phyloP scores from a whole-genome alignment of 2,888 invertebrate genomes.

The Sipunculus nudus region DNA sequence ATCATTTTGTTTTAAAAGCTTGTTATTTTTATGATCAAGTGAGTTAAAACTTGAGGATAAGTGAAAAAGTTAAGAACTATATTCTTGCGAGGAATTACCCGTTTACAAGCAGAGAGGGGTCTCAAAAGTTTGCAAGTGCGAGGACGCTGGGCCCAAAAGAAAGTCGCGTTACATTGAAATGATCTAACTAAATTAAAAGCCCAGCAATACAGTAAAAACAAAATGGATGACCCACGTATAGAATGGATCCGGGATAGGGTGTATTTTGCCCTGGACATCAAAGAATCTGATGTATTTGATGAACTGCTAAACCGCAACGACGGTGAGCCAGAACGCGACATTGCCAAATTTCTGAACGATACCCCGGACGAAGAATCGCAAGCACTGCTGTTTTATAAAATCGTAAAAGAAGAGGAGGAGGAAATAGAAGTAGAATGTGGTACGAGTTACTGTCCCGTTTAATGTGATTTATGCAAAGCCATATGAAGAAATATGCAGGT shows the following conservation, averaged over 20 bases:
- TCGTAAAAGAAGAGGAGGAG: conserved; percentile 62
- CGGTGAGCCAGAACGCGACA: conserved; percentile 59
- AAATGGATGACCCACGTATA: conserved; percentile 66
- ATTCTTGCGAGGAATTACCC: too few species aligned
- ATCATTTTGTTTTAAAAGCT: too few species aligned
- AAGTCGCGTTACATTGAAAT: neutral
- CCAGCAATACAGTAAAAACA: neutral
- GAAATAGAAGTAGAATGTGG: conserved; percentile 67
- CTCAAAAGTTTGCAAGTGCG: too few species aligned
- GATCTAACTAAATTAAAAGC: neutral
- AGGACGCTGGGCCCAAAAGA: too few species aligned
- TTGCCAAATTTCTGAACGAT: conserved; percentile 65
- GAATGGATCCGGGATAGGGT: conserved; percentile 65
- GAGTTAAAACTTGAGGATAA: too few species aligned
- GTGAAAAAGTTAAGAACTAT: too few species aligned
- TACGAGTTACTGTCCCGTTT: conserved; percentile 39
- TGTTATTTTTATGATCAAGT: too few species aligned
- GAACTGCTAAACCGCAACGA: conserved; percentile 65
- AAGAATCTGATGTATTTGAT: conserved; percentile 61
- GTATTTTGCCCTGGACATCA: conserved; percentile 57
- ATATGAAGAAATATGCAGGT: too few species aligned
- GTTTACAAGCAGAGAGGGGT: too few species aligned
- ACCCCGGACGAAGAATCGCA: conserved; percentile 61
- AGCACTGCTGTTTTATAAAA: conserved; percentile 65
- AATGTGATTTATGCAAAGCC: too few species aligned